Evolutionary conservation across 2,888 invertebrate genomes (phyloP).

Genomic region (Ephialtes manifestator): DNA sequence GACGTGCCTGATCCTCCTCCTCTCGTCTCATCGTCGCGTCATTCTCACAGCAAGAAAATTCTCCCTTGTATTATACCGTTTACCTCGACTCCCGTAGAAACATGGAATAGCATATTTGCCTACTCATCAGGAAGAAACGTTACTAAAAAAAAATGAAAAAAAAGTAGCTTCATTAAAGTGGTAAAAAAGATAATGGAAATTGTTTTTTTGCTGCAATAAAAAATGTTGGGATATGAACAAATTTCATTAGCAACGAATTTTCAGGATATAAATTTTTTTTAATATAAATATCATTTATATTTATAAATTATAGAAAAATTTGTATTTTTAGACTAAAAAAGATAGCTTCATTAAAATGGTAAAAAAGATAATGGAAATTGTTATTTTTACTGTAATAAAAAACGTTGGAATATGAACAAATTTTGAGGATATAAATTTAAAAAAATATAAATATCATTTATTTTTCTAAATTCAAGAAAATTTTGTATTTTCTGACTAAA

Average conservation of each 20-base stretch:
- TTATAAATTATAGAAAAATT: too few species aligned
- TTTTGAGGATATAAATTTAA: too few species aligned
- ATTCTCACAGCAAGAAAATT: not conserved
- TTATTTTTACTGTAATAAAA: not conserved
- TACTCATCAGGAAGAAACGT: slow-evolving; percentile 1
- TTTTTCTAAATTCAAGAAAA: too few species aligned
- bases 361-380: not conserved
- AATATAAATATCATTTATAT: too few species aligned
- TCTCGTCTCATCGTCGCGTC: slow-evolving; percentile 17
- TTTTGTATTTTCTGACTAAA: too few species aligned
- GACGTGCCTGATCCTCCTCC: slow-evolving; percentile 2
- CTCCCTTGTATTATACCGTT: not conserved
- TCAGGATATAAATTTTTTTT: too few species aligned
- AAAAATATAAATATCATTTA: too few species aligned
- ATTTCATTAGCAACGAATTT: too few species aligned
- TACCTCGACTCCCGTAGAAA: slow-evolving; percentile 5
- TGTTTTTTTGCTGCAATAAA: not conserved
- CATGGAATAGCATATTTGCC: slow-evolving; percentile 8
- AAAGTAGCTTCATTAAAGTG: not conserved
- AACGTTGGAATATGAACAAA: not conserved
- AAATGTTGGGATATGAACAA: not conserved
- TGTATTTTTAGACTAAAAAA: too few species aligned
- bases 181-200: not conserved
- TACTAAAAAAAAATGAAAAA: not conserved
- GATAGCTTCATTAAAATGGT: not conserved